Base-by-base conservation (phyloP, 2,888 invertebrate genomes). In the Drosophila kokeensis region DNA sequence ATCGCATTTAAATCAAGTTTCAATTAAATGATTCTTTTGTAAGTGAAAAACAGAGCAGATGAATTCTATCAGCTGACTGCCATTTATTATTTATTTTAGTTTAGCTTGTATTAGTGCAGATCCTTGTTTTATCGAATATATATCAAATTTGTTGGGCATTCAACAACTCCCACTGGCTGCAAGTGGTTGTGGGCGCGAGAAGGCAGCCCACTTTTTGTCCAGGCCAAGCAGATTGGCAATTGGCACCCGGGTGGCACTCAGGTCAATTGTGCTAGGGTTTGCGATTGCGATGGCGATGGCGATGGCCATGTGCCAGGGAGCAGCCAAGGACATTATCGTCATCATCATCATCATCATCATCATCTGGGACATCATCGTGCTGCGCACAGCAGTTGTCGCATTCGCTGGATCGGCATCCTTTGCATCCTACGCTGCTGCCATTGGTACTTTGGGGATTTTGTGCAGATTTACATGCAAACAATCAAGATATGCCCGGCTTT, bases 381-480 rank as follows among this genome's bases (percentile, higher is more conserved):
- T 69, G 58, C 63, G 58, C 65, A 71, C 58, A 69, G 66, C 67
- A 66, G 71, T 74, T 76, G 75, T 64, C 69, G 62, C 52, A 60
- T 69, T 49, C 63, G 63, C 53, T 73, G 65, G 50, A 29, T 69
- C n/a, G 59, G 45, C 79, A 65, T 79, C 79, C 63, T 76, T 63
- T 75, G 61, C 73, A 67, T 76, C 60, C 72, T 76, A 34, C 70
- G 48, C 42, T 48, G 45, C 68, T 83, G 82, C 62, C 73, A 64
- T 82, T 80, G 88, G 80, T 89, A 82, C 90, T 87, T 89, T 87
- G 73, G 90, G 87, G 90, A 87, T 87, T 87, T 85, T 82, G 88
- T 87, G 88, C 88, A 87, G 87, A 90, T 87, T 87, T 87, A 87
- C 87, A 89, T 87, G 90, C 88, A 89, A 87, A 87, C 90, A 87